Conservation (phyloP, 2,113 vertebrate genomes). For the Campylomormyrus tamandua region DNA sequence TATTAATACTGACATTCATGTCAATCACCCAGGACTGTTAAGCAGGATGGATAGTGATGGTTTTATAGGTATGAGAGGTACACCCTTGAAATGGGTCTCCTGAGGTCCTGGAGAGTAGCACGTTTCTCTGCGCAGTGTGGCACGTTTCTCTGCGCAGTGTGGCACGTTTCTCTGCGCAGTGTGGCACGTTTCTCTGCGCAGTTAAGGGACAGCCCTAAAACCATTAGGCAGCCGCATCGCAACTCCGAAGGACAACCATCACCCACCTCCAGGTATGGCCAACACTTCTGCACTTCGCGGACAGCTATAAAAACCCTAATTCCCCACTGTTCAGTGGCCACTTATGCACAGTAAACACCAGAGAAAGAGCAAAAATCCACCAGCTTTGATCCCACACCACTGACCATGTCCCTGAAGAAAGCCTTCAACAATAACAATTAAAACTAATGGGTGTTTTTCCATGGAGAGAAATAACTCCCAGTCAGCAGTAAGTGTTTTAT, state of each 20-base stretch:
- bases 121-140: too few species aligned
- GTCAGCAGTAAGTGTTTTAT: not conserved
- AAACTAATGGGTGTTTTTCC: conserved; percentile 1
- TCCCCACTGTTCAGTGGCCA: not conserved
- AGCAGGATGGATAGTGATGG: not conserved
- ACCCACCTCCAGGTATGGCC: not conserved
- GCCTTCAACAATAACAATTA: not conserved
- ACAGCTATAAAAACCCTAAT: not conserved
- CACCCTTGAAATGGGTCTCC: not conserved
- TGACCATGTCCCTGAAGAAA: not conserved
- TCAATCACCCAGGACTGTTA: not conserved
- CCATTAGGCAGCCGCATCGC: not conserved
- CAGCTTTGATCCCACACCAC: not conserved
- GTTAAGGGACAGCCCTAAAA: not conserved
- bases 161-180: too few species aligned
- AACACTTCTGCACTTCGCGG: not conserved
- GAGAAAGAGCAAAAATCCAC: not conserved
- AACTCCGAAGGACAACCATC: not conserved
- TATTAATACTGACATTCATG: not conserved
- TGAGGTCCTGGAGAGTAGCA: not conserved
- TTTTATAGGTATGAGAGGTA: not conserved
- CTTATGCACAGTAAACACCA: not conserved
- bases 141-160: too few species aligned
- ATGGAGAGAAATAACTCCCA: not conserved
- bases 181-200: too few species aligned